These are phyloP conservation scores for Morpho achilles DNA, from an alignment of 2,888 invertebrate genomes.

Conservation along the genomic window DNA sequence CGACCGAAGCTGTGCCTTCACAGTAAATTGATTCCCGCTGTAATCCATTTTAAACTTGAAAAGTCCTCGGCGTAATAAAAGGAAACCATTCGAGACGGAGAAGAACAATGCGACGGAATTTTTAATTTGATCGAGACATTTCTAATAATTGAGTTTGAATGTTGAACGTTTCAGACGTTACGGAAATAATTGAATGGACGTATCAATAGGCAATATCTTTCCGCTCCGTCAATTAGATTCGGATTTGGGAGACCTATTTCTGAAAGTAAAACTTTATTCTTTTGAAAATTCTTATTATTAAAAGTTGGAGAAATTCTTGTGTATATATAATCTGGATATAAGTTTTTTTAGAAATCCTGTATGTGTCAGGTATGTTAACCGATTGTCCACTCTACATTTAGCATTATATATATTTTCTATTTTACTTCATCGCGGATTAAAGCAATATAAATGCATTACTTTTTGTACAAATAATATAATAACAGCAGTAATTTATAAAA, in stretches of 20 bases:
- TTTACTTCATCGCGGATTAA: no score
- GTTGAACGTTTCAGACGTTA: conserved; percentile 7
- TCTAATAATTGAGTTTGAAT: conserved; percentile 16
- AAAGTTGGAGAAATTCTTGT: no score
- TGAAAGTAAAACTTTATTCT: conserved; percentile 1
- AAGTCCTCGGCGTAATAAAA: conserved; percentile 9
- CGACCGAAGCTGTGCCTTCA: conserved; percentile 10
- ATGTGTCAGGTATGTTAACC: no score
- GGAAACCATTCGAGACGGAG: conserved; percentile 12
- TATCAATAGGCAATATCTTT: conserved; percentile 7
- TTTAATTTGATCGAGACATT: conserved; percentile 21
- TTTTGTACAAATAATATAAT: no score
- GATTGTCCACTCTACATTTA: no score
- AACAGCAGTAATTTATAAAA: no score
- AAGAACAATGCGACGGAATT: conserved; percentile 18
- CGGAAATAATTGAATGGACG: conserved; percentile 8
- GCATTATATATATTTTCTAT: no score
- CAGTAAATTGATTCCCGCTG: conserved; percentile 17
- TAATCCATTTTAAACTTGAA: conserved; percentile 22
- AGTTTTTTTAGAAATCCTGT: no score
- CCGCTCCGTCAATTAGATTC: conserved; percentile 7
- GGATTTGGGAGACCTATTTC: conserved; percentile 1
- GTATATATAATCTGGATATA: no score
- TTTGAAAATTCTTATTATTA: no score
- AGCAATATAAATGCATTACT: no score